A percentile compares a stretch with the other conserved stretches of the same genome.
Conservation (phyloP, 2,797 vertebrate genomes). For the Dallia pectoralis region DNA sequence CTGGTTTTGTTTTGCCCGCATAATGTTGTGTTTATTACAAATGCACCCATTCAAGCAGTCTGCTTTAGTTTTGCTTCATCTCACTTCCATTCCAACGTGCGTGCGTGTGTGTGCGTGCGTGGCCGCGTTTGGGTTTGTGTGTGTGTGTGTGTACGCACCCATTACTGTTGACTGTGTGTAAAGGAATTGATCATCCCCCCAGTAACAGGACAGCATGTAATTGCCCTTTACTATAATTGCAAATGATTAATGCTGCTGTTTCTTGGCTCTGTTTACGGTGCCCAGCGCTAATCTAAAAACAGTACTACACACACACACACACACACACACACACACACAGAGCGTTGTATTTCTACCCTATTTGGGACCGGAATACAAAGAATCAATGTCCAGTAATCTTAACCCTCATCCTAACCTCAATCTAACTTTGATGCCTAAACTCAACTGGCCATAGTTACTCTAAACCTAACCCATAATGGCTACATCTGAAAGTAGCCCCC, state of each 20-base stretch:
- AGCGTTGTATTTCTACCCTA: too few relatives aligned
- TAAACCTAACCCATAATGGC: too few relatives aligned
- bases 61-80: slow-evolving; percentile 21
- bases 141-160: slow-evolving; percentile 19
- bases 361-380: too few relatives aligned
- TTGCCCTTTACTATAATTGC: slow-evolving; percentile 71
- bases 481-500: too few relatives aligned
- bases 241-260: slow-evolving; percentile 72
- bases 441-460: too few relatives aligned
- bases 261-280: slow-evolving; percentile 59
- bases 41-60: neutral
- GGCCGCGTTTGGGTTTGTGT: slow-evolving; percentile 13
- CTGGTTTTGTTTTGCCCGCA: neutral
- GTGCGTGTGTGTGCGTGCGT: slow-evolving; percentile 23
- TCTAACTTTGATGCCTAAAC: too few relatives aligned
- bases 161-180: slow-evolving; percentile 6
- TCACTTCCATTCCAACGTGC: neutral
- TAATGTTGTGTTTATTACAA: slow-evolving; percentile 20
- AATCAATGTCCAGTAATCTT: too few relatives aligned
- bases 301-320: slow-evolving; percentile 59
- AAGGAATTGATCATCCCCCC: slow-evolving; percentile 52
- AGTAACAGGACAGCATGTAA: slow-evolving; percentile 51
- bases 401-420: too few relatives aligned
- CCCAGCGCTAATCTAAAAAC: slow-evolving; percentile 68
- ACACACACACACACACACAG: slow-evolving; percentile 2